Conservation (phyloP, 2,797 vertebrate species). For the Euthynnus affinis region DNA sequence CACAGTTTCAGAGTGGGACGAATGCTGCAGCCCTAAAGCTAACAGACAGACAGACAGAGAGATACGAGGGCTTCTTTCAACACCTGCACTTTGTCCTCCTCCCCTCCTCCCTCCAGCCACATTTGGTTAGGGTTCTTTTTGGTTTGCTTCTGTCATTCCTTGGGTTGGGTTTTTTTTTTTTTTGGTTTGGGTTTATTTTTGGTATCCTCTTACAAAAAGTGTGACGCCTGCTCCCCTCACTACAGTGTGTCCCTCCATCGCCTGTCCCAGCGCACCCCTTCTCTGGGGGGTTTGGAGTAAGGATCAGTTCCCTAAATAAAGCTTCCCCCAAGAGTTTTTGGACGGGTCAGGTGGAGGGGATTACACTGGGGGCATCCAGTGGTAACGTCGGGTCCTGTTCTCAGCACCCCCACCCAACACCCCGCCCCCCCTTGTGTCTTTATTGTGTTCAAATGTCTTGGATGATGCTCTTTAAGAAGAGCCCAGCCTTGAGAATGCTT, state of each 20-base stretch:
- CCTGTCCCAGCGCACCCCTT: slow-evolving; percentile 65
- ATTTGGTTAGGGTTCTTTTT: slow-evolving; percentile 87
- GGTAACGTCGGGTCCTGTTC: slow-evolving; percentile 57
- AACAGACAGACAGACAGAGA: slow-evolving; percentile 65
- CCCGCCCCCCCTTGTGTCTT: slow-evolving; percentile 49
- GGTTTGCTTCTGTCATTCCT: slow-evolving; percentile 87
- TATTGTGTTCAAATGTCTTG: slow-evolving; percentile 74
- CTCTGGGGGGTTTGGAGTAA: slow-evolving; percentile 64
- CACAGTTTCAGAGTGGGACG: slow-evolving; percentile 64
- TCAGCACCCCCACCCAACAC: slow-evolving; percentile 16
- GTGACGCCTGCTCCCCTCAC: slow-evolving; percentile 62
- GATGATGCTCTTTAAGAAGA: slow-evolving; percentile 61
- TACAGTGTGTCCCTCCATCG: slow-evolving; percentile 67
- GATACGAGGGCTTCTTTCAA: slow-evolving; percentile 22
- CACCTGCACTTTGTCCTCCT: slow-evolving; percentile 65
- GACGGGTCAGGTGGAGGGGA: slow-evolving; percentile 65
- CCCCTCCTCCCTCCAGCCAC: slow-evolving; percentile 82
- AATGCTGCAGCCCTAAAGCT: slow-evolving; percentile 66
- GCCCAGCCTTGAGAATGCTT: slow-evolving; percentile 82
- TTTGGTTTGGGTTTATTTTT: slow-evolving; percentile 83
- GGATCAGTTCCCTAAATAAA: slow-evolving; percentile 78
- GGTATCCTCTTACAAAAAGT: slow-evolving; percentile 84
- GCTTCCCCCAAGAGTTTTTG: slow-evolving; percentile 64
- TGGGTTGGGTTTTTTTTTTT: slow-evolving; percentile 68
- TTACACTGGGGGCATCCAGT: slow-evolving; percentile 46